Base-by-base conservation (phyloP, 2,888 invertebrate species). In the Thera obeliscata region DNA sequence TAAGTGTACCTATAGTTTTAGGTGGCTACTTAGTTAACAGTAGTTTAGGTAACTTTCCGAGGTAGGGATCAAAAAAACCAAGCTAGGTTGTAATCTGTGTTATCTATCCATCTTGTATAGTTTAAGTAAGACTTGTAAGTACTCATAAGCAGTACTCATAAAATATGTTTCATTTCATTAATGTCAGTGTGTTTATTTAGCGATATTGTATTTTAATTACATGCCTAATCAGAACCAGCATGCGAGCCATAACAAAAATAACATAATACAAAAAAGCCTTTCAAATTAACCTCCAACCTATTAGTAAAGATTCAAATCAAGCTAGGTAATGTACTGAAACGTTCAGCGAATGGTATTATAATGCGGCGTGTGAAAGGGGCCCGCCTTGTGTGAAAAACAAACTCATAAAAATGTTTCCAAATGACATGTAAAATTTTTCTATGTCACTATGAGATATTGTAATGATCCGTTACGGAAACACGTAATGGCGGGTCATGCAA, bases 391-490 rank as follows among this genome's bases (percentile, higher is more conserved):
- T 88, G 88, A 86, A 92, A 93, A 93, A 92, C 93, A 91, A 93
- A 93, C 89, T 92, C 87, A 78, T 88, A 87, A 88, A 90, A 90
- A 89, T 86, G 82, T 85, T 77, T 83, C 88, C 87, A 91, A 93
- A 93, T 93, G 90, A 91, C 91, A 92, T 87, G 91, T 90, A 83
- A 88, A 91, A 93, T 90, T 92, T 92, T 91, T 93, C 93, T 90
- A 86, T 85, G 93, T 92, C 93, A 92, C 88, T 82, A 92, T 92
- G 90, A 93, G 87, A 90, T 89, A 93, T 91, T 87, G 87, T 93
- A 93, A 93, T 93, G 93, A 87, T 80, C 88, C 93, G 92, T 93
- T 89, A 90, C 92, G 88, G 90, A 89, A 89, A 89, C 86, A 84
- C 83, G 82, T 91, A 88, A 91, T 88, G 88, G 85, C 78, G 87